Percentiles rank a stretch among this genome's conserved stretches.
These are phyloP conservation scores for Cyanoderma ruficeps DNA, from an alignment of 2,113 vertebrate genomes.

Conservation along the genomic window DNA sequence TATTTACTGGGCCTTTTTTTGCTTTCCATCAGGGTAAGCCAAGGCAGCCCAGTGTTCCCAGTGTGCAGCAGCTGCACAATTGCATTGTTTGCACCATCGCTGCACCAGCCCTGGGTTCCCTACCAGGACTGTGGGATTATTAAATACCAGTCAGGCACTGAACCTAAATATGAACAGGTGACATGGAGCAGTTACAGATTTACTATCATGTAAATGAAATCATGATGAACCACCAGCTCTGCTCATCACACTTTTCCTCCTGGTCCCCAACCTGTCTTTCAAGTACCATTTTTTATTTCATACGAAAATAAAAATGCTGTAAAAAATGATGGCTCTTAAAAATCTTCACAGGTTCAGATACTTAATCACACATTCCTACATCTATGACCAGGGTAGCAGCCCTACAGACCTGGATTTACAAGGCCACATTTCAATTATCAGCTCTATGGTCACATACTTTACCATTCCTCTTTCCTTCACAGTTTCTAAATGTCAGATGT, in stretches of 20 bases:
- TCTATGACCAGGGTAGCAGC: neutral
- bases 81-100: rapidly evolving
- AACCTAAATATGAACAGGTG: neutral
- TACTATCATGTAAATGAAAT: neutral
- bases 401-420: neutral
- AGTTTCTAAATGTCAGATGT: slow-evolving; percentile 30
- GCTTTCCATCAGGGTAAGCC: neutral
- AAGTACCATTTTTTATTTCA: neutral
- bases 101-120: neutral
- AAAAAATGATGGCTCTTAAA: neutral
- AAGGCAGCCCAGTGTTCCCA: neutral
- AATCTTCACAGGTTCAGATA: slow-evolving; percentile 16
- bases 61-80: neutral
- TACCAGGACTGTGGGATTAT: neutral
- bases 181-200: neutral
- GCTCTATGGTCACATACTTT: neutral
- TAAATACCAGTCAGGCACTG: neutral
- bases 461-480: neutral
- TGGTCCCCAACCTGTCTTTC: neutral
- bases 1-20: neutral
- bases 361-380: slow-evolving; percentile 14
- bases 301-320: neutral
- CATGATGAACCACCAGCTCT: neutral
- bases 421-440: slow-evolving; percentile 33
- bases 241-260: neutral